Evolutionary conservation across 2,888 invertebrate genomes (phyloP).

Genomic region (Phorcus lineatus): DNA sequence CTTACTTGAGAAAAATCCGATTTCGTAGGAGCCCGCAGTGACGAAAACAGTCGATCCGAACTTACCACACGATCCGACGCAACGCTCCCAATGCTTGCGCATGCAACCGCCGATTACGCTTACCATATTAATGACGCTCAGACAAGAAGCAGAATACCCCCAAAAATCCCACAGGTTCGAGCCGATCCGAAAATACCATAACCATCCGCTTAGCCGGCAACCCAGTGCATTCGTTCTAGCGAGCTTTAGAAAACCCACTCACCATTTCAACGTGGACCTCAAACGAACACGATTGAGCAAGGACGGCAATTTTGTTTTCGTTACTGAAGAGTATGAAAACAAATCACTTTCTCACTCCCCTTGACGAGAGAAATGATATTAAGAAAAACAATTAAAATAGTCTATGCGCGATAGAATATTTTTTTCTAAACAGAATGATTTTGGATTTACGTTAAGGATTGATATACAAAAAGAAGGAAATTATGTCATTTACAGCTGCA

Average conservation of each 20-base stretch:
- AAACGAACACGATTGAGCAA: too few relatives aligned
- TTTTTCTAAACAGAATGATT: too few relatives aligned
- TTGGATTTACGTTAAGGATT: too few relatives aligned
- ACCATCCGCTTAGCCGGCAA: not conserved
- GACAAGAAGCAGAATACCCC: not conserved
- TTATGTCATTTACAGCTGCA: too few relatives aligned
- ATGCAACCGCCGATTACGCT: not conserved
- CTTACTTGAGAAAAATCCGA: not conserved
- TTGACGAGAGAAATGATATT: too few relatives aligned
- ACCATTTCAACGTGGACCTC: not conserved
- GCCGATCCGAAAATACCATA: not conserved
- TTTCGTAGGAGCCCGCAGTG: not conserved
- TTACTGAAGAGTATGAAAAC: too few relatives aligned
- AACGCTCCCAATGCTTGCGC: not conserved
- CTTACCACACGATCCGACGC: not conserved
- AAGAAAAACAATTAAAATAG: too few relatives aligned
- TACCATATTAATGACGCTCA: not conserved
- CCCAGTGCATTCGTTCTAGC: not conserved
- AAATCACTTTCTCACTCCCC: too few relatives aligned
- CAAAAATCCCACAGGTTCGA: slow-evolving; percentile 6
- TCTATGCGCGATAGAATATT: too few relatives aligned
- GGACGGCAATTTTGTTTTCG: not conserved
- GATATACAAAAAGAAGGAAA: too few relatives aligned
- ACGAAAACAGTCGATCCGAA: not conserved
- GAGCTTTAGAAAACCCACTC: too few relatives aligned